Conservation (phyloP, 2,113 vertebrate genomes). For the Ailuropoda melanoleuca region DNA sequence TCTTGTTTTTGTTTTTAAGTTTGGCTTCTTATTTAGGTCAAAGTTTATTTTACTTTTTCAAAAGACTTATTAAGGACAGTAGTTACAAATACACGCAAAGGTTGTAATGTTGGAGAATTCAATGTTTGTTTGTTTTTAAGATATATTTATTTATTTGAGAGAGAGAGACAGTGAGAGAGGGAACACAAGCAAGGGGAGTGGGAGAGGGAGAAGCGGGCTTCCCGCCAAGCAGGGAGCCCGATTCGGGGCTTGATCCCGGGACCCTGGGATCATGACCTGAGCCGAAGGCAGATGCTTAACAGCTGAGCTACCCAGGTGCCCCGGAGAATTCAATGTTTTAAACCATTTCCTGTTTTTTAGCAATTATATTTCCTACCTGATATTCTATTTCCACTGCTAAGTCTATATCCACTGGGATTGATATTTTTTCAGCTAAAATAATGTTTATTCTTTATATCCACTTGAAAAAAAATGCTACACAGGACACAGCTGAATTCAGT, state of each 20-base stretch:
- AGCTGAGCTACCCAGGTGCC: too few species aligned
- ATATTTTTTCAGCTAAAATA: constrained; percentile 54
- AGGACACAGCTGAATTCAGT: constrained; percentile 18
- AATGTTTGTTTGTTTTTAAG: background rate
- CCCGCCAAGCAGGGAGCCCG: too few species aligned
- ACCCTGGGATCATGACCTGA: too few species aligned
- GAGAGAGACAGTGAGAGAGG: too few species aligned
- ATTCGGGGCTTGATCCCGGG: too few species aligned
- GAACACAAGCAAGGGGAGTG: too few species aligned
- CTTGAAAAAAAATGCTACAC: constrained; percentile 23
- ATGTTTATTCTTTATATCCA: constrained; percentile 48
- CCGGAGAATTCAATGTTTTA: too few species aligned
- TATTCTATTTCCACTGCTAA: constrained; percentile 30
- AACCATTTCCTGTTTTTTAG: constrained; percentile 12
- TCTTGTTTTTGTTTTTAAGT: background rate
- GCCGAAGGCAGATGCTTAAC: too few species aligned
- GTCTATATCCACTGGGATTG: constrained; percentile 16
- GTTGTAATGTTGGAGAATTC: background rate
- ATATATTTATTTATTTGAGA: too few species aligned
- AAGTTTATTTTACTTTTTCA: constrained; percentile 54
- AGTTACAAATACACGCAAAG: constrained; percentile 6
- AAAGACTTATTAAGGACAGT: background rate
- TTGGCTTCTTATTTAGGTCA: background rate
- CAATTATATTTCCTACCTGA: background rate
- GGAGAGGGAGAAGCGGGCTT: too few species aligned